phyloP scores from a whole-genome alignment of 2,797 vertebrate genomes.

The Steatocranus sp. region DNA sequence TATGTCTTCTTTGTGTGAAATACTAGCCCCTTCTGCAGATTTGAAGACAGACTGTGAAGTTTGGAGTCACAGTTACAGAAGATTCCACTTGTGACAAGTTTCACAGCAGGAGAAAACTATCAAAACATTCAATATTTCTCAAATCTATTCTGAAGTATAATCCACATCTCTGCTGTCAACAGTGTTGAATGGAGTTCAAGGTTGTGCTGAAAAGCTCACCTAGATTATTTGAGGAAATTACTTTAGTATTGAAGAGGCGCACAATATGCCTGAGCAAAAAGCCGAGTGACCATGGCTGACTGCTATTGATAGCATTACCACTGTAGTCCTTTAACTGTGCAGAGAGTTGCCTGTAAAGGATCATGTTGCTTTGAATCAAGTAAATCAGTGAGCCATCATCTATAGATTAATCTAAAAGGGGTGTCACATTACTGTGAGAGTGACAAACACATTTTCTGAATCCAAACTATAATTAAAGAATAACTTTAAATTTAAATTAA shows the following conservation, averaged over 20 bases:
- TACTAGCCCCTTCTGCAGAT: neutral
- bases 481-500: neutral
- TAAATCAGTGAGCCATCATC: neutral
- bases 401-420: neutral
- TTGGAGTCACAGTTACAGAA: neutral
- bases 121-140: neutral
- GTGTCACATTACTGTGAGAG: neutral
- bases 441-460: neutral
- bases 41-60: neutral
- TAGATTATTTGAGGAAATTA: conserved; percentile 18
- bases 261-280: neutral
- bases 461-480: neutral
- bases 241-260: neutral
- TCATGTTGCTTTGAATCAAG: neutral
- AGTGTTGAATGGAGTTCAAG: neutral
- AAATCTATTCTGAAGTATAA: neutral
- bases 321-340: neutral
- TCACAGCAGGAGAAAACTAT: neutral
- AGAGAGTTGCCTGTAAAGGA: neutral
- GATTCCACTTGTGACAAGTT: neutral
- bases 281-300: neutral
- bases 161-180: neutral
- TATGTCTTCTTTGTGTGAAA: neutral
- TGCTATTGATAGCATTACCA: neutral
- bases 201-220: neutral